Evolutionary conservation across 2,113 vertebrate species (phyloP), one percentile per base, ranked within the genome.

Genomic region (Mastomys coucha): DNA sequence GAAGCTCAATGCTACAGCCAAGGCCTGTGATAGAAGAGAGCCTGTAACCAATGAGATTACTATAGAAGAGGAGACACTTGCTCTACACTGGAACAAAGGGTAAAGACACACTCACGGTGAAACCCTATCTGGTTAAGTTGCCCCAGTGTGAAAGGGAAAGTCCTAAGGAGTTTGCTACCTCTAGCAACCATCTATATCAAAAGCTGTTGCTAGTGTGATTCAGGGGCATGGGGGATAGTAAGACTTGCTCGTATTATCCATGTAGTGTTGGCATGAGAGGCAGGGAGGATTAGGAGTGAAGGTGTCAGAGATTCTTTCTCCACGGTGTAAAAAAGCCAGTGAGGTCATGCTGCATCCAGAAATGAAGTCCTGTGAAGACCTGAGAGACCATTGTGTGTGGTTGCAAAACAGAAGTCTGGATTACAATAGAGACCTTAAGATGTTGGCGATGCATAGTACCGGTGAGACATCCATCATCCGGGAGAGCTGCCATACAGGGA

Each of bases 151-250:
- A 63, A 17, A 28, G n/a, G 11, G n/a, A 63, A 63, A 60, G 13
- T 10, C n/a, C 56, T 60, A 42, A 63, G 56, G 22, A 39, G 81
- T 28, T 17, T 28, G 7, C 36, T 60, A 39, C 58, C 14, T 84
- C 2, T 31, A 31, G 81, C 28, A 84, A 17, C 3, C 24, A 42
- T 58, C n/a, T 42, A 31, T 26, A 42, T 28, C 8, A 63, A 28
- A 39, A 63, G 16, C 7, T 28, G 13, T 39, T 63, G n/a, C 20
- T 63, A 19, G 7, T 42, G n/a, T 63, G 13, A 63, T 28, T 63
- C n/a, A 42, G 39, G 56, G 12, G 2, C 2, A 24, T 26, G 22
- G 22, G 5, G 13, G 13, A 12, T 24, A 10, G n/a, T 1, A 9
- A 42, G n/a, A 42, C n/a, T 9, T 82, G 80, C 24, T 3, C 28